These are phyloP conservation scores for Acomys russatus DNA, from an alignment of 2,797 vertebrate genomes.

Conservation along the genomic window DNA sequence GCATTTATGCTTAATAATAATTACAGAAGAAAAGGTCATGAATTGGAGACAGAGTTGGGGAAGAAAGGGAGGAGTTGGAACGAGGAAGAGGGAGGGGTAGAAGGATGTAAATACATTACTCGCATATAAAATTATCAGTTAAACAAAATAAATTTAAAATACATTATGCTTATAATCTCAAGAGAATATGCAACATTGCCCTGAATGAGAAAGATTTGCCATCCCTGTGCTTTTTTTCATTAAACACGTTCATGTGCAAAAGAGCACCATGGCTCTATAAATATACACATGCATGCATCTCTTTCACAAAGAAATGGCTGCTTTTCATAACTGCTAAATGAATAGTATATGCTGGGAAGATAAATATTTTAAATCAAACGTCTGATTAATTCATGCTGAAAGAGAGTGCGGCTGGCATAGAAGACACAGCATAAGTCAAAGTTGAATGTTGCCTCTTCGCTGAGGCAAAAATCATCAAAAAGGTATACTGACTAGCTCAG, in stretches of 20 bases:
- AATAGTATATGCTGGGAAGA: conserved; percentile 11
- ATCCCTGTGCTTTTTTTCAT: background rate
- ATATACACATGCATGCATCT: background rate
- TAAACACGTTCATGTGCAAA: conserved; percentile 7
- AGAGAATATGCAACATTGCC: background rate
- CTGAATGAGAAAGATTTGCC: background rate
- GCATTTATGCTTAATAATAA: background rate
- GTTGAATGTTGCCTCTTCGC: conserved; percentile 44
- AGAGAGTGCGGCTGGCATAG: background rate
- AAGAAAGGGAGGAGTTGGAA: background rate
- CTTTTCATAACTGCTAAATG: conserved; percentile 40
- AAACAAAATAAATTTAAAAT: background rate
- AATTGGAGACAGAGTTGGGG: background rate
- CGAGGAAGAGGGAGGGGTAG: background rate
- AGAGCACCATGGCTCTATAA: background rate
- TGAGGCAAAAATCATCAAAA: background rate
- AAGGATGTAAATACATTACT: background rate
- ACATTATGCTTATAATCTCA: conserved; percentile 4
- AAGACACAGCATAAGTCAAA: conserved; percentile 29
- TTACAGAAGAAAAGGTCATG: background rate
- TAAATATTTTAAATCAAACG: conserved; percentile 65
- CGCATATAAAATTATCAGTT: too few species aligned
- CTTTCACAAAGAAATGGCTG: background rate
- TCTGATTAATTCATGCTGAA: conserved; percentile 63
- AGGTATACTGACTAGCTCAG: background rate